Percentiles rank a stretch among this genome's conserved stretches.
Evolutionary conservation across 2,888 invertebrate genomes (phyloP).

Genomic region (Meloe dianella): DNA sequence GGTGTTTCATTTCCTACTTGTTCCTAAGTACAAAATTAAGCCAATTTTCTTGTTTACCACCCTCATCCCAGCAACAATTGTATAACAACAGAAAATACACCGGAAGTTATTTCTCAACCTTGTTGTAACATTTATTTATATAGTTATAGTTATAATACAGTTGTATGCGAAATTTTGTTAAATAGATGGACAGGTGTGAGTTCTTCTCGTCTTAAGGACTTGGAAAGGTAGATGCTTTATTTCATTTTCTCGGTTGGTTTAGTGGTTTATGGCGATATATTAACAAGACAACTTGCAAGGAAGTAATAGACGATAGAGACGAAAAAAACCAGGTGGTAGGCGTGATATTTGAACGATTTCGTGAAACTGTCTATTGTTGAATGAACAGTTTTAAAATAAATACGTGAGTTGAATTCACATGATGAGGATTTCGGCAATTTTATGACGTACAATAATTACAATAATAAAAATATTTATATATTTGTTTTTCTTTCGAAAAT

Average conservation of each 20-base stretch:
- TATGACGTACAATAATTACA: slow-evolving; percentile 5
- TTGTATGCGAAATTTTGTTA: slow-evolving; percentile 13
- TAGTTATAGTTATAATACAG: slow-evolving; percentile 9
- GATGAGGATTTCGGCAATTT: slow-evolving; percentile 4
- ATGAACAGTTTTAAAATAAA: neutral
- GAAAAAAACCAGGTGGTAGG: slow-evolving; percentile 54
- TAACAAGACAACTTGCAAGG: slow-evolving; percentile 11
- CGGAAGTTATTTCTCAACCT: slow-evolving; percentile 12
- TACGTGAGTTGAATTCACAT: neutral
- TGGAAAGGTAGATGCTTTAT: slow-evolving; percentile 2
- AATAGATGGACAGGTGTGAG: slow-evolving; percentile 11
- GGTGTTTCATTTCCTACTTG: slow-evolving; percentile 11
- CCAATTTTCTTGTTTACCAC: slow-evolving; percentile 13
- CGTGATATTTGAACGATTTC: slow-evolving; percentile 51
- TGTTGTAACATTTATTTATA: slow-evolving; percentile 3
- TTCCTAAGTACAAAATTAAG: slow-evolving; percentile 7
- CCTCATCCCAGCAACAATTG: neutral
- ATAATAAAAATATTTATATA: neutral
- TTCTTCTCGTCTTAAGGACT: slow-evolving; percentile 1
- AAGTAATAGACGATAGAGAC: slow-evolving; percentile 16
- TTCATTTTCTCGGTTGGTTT: slow-evolving; percentile 8
- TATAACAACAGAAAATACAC: slow-evolving; percentile 4
- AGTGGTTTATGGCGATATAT: slow-evolving; percentile 10
- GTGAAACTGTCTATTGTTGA: neutral
- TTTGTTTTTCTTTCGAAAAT: neutral